Conservation (phyloP, 1,140 invertebrate genomes). For the Tetraneura akinire region DNA sequence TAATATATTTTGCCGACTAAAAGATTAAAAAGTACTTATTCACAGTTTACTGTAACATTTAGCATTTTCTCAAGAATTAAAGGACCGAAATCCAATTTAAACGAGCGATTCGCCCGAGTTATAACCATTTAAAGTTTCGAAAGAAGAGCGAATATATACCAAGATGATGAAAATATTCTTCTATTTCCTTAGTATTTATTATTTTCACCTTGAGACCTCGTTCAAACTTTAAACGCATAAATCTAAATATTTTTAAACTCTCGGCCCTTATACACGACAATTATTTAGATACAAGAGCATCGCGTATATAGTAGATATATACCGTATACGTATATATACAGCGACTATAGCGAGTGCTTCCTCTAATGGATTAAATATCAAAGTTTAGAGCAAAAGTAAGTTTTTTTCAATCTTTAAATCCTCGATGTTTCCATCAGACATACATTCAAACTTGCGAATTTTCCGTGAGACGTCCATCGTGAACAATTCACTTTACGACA, state of each 20-base stretch:
- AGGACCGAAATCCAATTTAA: constrained; percentile 21
- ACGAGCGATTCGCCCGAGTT: constrained; percentile 1
- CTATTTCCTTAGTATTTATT: neutral
- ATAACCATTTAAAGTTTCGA: constrained; percentile 23
- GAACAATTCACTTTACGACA: too few species aligned
- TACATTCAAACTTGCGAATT: too few species aligned
- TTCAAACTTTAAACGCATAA: constrained; percentile 29
- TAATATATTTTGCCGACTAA: constrained; percentile 13
- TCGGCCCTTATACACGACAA: neutral
- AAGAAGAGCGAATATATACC: neutral
- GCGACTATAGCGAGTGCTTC: too few species aligned
- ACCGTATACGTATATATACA: neutral
- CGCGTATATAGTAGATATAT: too few species aligned
- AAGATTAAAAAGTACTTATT: constrained; percentile 31
- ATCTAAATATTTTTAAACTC: constrained; percentile 46
- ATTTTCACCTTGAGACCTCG: constrained; percentile 14
- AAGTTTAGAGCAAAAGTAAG: neutral
- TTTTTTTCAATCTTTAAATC: too few species aligned
- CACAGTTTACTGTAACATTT: constrained; percentile 27
- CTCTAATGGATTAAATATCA: neutral
- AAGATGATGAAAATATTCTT: constrained; percentile 26
- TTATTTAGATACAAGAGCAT: too few species aligned
- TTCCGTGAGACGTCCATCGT: too few species aligned
- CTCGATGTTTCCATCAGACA: too few species aligned
- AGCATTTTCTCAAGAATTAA: neutral